These are phyloP conservation scores for Hemichromis elongatus DNA, from an alignment of 2,113 vertebrate genomes.

Conservation along the genomic window DNA sequence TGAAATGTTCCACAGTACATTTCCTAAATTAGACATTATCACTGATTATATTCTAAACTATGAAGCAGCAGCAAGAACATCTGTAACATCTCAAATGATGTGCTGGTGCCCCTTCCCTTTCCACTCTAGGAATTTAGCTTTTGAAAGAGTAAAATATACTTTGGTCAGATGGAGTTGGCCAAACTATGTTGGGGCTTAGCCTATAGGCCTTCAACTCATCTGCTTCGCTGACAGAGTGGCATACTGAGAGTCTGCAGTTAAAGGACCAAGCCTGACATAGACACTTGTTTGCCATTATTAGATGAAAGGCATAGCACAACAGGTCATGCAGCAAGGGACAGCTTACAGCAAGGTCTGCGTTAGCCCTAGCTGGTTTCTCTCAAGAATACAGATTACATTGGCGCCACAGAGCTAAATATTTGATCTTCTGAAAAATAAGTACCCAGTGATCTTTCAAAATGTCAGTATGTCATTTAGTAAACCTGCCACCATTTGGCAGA, in stretches of 20 bases:
- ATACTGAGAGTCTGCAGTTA: not conserved
- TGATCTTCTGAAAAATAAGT: not conserved
- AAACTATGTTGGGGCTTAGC: not conserved
- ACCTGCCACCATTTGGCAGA: not conserved
- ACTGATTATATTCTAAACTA: constrained; percentile 68
- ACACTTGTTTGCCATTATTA: constrained; percentile 42
- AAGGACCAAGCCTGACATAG: constrained; percentile 16
- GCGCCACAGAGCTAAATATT: not conserved
- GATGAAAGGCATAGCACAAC: constrained; percentile 30
- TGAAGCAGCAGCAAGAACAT: constrained; percentile 51
- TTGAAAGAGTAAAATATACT: not conserved
- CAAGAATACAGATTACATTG: not conserved
- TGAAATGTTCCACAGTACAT: constrained; percentile 62
- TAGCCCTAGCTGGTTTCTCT: not conserved
- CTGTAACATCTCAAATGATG: constrained; percentile 62
- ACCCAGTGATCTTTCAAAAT: not conserved
- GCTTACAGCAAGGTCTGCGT: not conserved
- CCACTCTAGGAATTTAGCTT: not conserved
- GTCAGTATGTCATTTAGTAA: not conserved
- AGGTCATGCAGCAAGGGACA: constrained; percentile 6
- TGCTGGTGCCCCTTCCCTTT: constrained; percentile 2
- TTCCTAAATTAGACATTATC: constrained; percentile 66
- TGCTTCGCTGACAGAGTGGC: not conserved
- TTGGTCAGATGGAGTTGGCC: not conserved
- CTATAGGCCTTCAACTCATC: not conserved